phyloP scores from a whole-genome alignment of 2,113 vertebrate genomes.

The Hydrolagus affinis region DNA sequence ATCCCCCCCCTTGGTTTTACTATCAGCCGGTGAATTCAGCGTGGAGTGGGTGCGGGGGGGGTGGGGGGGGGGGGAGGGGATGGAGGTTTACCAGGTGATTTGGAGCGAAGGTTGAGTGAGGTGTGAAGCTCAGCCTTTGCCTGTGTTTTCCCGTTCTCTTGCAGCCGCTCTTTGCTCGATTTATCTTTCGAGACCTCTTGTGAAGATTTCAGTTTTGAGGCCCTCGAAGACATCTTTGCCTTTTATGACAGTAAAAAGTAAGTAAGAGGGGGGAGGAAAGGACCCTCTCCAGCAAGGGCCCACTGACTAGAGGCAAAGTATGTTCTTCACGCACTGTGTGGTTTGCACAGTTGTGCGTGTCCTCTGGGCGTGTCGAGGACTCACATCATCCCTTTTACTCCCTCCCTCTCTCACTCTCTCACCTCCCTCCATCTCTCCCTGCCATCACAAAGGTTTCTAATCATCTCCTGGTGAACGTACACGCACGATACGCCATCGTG shows the following conservation, averaged over 20 bases:
- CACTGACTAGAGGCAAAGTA: not conserved
- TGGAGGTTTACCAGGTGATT: not conserved
- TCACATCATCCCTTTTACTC: conserved; percentile 10
- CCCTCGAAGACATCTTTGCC: conserved; percentile 97
- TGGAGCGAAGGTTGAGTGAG: not conserved
- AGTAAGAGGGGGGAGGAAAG: conserved; percentile 55
- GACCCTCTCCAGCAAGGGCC: conserved; percentile 35
- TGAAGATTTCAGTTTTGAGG: conserved; percentile 89
- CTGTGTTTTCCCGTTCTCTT: conserved; percentile 48
- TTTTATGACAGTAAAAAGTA: conserved; percentile 97
- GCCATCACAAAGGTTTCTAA: too few relatives aligned
- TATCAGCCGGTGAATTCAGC: too few relatives aligned
- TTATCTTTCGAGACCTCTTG: conserved; percentile 90
- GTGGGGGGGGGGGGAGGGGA: not conserved
- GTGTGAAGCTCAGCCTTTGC: not conserved
- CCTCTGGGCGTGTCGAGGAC: conserved; percentile 35
- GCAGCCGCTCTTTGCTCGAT: conserved; percentile 93
- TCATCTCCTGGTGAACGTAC: not conserved
- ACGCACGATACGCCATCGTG: not conserved
- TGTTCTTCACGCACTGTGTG: not conserved
- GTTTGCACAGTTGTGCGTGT: not conserved
- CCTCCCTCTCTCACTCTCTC: too few relatives aligned
- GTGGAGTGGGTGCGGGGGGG: not conserved
- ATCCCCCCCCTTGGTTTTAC: too few relatives aligned
- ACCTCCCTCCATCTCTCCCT: too few relatives aligned